Conservation (phyloP, 2,888 invertebrate species). For the Thumatha senex region DNA sequence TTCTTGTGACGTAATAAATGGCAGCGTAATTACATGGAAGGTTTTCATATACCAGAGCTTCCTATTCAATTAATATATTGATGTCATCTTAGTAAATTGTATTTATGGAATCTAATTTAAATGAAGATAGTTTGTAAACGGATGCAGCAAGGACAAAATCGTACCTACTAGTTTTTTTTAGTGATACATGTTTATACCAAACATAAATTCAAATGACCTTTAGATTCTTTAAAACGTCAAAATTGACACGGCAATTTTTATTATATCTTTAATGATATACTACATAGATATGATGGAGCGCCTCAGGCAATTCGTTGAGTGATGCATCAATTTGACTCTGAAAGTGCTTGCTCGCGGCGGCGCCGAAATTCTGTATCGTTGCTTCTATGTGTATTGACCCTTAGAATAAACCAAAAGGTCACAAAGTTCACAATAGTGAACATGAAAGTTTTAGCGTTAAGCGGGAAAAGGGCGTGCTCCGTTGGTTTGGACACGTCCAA, state of each 20-base stretch:
- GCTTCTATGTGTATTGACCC: not conserved
- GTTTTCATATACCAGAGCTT: not conserved
- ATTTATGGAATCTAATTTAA: not conserved
- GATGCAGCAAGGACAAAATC: not conserved
- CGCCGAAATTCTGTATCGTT: not conserved
- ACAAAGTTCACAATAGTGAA: not conserved
- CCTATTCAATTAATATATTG: not conserved
- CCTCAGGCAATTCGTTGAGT: not conserved
- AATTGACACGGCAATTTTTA: not conserved
- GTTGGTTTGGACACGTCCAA: no score
- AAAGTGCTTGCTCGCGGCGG: not conserved
- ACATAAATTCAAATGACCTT: not conserved
- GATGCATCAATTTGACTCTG: not conserved
- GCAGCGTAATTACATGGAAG: conserved; percentile 8
- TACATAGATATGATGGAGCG: not conserved
- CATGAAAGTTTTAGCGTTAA: no score
- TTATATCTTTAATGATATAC: not conserved
- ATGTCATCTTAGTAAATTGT: not conserved
- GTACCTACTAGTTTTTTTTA: no score
- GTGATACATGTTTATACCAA: no score
- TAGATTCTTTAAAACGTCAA: not conserved
- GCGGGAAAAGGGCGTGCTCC: no score
- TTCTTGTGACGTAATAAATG: conserved; percentile 11
- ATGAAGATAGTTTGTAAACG: not conserved
- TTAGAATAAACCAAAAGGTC: not conserved